Evolutionary conservation across 2,113 vertebrate genomes (phyloP).

Genomic region (Anolis sagrei): DNA sequence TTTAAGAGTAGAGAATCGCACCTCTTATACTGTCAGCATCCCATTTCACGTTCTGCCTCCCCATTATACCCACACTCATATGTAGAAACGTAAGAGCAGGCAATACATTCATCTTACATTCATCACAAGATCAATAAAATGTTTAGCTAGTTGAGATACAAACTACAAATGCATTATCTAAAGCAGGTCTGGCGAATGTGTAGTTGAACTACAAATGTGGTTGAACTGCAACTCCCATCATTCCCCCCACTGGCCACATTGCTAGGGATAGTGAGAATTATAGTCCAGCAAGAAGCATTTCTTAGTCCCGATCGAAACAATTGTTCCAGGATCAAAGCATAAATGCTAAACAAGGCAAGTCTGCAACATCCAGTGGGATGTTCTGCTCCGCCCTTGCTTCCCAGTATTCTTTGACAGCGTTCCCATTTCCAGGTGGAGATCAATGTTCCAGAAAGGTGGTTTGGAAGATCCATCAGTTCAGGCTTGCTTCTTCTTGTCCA

Average conservation of each 20-base stretch:
- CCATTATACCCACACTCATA: no score
- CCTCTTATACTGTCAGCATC: no score
- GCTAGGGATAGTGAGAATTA: not conserved
- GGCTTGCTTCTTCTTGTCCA: not conserved
- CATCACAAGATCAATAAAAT: not conserved
- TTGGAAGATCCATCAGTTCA: not conserved
- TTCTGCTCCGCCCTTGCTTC: not conserved
- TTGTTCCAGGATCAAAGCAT: not conserved
- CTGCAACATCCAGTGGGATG: not conserved
- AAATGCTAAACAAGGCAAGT: not conserved
- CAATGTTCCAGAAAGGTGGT: not conserved
- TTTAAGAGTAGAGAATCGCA: no score
- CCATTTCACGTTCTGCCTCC: no score
- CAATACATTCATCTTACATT: no score
- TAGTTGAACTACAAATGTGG: no score
- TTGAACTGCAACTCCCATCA: not conserved
- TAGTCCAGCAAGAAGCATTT: not conserved
- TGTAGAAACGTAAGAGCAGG: no score
- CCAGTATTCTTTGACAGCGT: not conserved
- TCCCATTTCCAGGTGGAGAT: not conserved
- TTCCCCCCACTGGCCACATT: not conserved
- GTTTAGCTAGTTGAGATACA: not conserved
- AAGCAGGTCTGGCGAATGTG: not conserved
- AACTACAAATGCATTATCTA: not conserved
- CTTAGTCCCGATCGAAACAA: not conserved